Evolutionary conservation across 1,140 invertebrate species (phyloP), one percentile per base, ranked within the genome.

Genomic region (Plutomurus gul): DNA sequence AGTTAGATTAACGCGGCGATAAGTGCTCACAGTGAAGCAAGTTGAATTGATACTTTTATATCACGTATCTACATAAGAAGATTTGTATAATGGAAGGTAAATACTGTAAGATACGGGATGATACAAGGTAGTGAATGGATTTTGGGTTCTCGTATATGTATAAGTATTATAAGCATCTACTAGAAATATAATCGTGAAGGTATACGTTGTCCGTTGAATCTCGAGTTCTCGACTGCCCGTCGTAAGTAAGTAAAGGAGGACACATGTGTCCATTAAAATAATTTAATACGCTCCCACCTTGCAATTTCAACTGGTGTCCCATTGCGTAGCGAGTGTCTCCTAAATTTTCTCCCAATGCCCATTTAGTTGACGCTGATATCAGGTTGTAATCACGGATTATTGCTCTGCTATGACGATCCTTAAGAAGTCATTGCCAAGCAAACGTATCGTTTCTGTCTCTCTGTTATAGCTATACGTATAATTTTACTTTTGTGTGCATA

Each of bases 281-380:
- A 81, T 81, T 81, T 81, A 77, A 74, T 65, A 81, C 49, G 36
- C 75, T 81, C 75, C 79, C 76, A 75, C 75, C 79, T 81, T 65
- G 72, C 71, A 74, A 47, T 81, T 74, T 75, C 49, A 72, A 47
- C 40, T 40, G 71, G 40, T 76, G 78, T 76, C 74, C 74, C 73
- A 77, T 65, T 72, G 70, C 47, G 36, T 40, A 46, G 73, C 37
- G 77, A 80, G 75, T 77, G 79, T 81, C 79, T 77, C 65, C 36
- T 77, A 81, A 81, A 76, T 80, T 80, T 77, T 73, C 43, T 37
- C 40, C 33, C 37, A 75, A 73, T 47, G 75, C 56, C 60, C 43
- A 56, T 76, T 73, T 70, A 70, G 49, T 71, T 80, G 79, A 80
- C 60, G 40, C 27, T 39, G 37, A 77, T 76, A 71, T 80, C 74